These are phyloP conservation scores for Enteromius thamalakanensis DNA, from an alignment of 2,797 vertebrate species.

Conservation along the genomic window DNA sequence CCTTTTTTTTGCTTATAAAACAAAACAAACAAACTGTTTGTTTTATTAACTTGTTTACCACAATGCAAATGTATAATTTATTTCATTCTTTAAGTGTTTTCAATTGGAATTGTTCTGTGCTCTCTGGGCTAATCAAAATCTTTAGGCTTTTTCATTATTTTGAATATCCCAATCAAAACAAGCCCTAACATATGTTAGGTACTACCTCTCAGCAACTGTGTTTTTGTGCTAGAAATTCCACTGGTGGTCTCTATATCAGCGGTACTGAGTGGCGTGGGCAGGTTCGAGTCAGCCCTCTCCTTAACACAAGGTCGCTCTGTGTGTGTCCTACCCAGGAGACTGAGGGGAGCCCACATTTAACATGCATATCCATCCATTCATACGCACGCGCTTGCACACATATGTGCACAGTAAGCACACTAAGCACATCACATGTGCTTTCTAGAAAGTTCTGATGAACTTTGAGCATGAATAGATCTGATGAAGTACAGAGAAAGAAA, in stretches of 20 bases:
- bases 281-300: conserved; percentile 67
- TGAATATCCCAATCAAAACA: conserved; percentile 25
- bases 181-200: conserved; percentile 20
- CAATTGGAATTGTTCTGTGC: not conserved
- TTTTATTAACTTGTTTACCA: not conserved
- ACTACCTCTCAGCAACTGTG: conserved; percentile 55
- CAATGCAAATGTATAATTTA: not conserved
- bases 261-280: conserved; percentile 66
- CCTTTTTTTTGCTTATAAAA: not conserved
- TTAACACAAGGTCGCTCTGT: conserved; percentile 81
- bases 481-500: conserved; percentile 72
- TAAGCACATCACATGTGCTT: conserved; percentile 69
- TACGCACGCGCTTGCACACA: not conserved
- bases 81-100: not conserved
- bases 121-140: not conserved
- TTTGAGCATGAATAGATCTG: conserved; percentile 68
- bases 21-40: not conserved
- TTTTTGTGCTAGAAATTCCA: conserved; percentile 65
- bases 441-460: conserved; percentile 63
- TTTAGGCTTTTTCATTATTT: not conserved
- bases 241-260: conserved; percentile 59
- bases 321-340: conserved; percentile 79
- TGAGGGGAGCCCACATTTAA: conserved; percentile 68
- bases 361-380: conserved; percentile 48
- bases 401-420: conserved; percentile 69